Conservation (phyloP, 2,888 invertebrate genomes). For the Pterobdella sp. region DNA sequence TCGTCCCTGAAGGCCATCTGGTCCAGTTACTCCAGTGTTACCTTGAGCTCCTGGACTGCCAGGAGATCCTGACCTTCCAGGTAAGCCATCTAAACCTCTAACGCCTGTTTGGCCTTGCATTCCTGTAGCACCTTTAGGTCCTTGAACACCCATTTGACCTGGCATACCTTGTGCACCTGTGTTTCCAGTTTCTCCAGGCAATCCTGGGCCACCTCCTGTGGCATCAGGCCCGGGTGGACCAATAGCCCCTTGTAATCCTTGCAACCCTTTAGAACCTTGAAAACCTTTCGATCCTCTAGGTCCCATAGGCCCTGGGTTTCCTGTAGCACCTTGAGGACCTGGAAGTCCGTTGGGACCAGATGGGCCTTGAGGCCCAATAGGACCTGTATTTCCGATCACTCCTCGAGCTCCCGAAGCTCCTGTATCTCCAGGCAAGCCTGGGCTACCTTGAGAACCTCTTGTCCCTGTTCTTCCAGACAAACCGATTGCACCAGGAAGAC, state of each 20-base stretch:
- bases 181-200: constrained; percentile 1
- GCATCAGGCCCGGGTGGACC: not conserved
- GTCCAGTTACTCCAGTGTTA: constrained; percentile 23
- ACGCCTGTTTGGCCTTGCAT: not conserved
- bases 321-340: constrained; percentile 36
- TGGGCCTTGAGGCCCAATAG: constrained; percentile 29
- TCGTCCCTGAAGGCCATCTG: constrained; percentile 27
- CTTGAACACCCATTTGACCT: constrained; percentile 22
- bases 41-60: constrained; percentile 31
- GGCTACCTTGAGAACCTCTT: not conserved
- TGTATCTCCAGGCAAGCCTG: constrained; percentile 12
- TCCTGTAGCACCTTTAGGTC: too few species aligned
- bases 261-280: not conserved
- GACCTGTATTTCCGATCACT: constrained; percentile 28
- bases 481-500: constrained; percentile 11
- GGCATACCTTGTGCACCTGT: constrained; percentile 10
- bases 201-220: constrained; percentile 22
- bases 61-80: not conserved
- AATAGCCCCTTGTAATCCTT: not conserved
- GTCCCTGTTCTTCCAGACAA: constrained; percentile 17
- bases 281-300: constrained; percentile 40
- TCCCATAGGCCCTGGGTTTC: constrained; percentile 44
- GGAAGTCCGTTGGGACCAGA: constrained; percentile 35
- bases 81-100: not conserved
- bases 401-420: constrained; percentile 16